phyloP scores from a whole-genome alignment of 2,113 vertebrate genomes.

The Erythrolamprus reginae region DNA sequence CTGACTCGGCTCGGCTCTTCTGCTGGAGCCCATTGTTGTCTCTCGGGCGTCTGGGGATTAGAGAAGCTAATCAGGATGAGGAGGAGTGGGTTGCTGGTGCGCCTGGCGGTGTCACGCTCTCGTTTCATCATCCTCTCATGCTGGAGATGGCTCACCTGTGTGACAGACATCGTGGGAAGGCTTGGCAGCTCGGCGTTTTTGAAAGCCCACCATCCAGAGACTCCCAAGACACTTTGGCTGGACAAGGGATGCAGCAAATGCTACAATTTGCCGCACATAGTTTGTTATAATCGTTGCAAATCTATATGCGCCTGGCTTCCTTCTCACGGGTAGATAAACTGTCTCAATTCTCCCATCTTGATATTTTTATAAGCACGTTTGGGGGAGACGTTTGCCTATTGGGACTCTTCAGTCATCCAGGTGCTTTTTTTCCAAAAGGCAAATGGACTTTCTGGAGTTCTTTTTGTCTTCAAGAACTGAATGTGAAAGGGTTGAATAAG shows the following conservation, averaged over 20 bases:
- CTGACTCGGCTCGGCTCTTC: constrained; percentile 16
- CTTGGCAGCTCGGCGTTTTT: background rate
- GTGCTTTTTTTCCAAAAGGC: background rate
- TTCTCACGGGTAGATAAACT: background rate
- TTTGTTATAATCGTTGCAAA: background rate
- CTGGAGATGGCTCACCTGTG: constrained; percentile 48
- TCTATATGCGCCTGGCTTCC: background rate
- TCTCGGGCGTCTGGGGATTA: constrained; percentile 45
- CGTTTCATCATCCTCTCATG: constrained; percentile 36
- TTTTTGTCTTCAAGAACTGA: background rate
- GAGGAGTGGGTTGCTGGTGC: constrained; percentile 40
- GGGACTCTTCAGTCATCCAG: background rate
- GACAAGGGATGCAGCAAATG: background rate
- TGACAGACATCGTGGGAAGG: background rate
- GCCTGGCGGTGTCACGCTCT: constrained; percentile 58
- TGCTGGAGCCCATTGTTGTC: constrained; percentile 45
- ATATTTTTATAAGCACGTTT: background rate
- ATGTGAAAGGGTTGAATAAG: too few relatives aligned
- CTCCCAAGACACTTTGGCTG: background rate
- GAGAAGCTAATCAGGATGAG: constrained; percentile 26
- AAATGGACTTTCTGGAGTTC: background rate
- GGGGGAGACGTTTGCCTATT: background rate
- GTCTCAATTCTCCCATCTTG: background rate
- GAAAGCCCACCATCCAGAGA: background rate
- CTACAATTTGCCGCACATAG: too few relatives aligned